Evolutionary conservation across 1,140 invertebrate genomes (phyloP).

Genomic region (Hesperophylax magnus): DNA sequence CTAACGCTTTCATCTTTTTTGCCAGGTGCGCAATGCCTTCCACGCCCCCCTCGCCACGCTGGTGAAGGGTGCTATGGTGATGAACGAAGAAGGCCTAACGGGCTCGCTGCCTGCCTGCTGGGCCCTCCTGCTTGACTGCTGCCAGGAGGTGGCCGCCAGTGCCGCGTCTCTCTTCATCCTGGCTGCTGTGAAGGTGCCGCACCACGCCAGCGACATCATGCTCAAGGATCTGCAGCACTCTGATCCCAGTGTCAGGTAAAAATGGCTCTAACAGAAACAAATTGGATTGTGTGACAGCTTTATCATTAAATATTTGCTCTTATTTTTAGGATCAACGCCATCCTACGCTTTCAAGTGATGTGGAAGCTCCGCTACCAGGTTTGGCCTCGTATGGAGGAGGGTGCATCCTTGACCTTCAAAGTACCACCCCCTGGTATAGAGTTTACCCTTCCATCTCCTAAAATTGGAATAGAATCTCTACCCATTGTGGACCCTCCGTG

Average conservation of each 20-base stretch:
- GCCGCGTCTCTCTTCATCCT: conserved; percentile 94
- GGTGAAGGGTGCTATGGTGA: conserved; percentile 92
- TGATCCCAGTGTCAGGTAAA: conserved; percentile 84
- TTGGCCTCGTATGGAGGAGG: conserved; percentile 99
- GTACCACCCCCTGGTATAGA: conserved; percentile 98
- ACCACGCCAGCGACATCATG: conserved; percentile 90
- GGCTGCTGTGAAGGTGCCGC: conserved; percentile 90
- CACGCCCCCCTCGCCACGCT: conserved; percentile 91
- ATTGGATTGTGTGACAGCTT: neutral
- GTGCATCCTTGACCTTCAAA: conserved; percentile 95
- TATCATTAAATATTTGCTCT: conserved; percentile 7
- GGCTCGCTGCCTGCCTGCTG: conserved; percentile 93
- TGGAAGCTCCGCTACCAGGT: conserved; percentile 99
- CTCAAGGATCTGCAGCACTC: conserved; percentile 87
- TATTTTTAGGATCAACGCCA: conserved; percentile 67
- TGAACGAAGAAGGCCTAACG: conserved; percentile 89
- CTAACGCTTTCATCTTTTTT: too few relatives aligned
- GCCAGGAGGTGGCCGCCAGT: conserved; percentile 82
- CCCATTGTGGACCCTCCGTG: conserved; percentile 98
- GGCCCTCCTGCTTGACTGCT: conserved; percentile 91
- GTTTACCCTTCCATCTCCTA: conserved; percentile 98
- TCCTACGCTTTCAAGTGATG: conserved; percentile 89
- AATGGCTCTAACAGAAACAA: neutral
- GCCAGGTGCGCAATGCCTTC: conserved; percentile 85
- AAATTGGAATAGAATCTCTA: conserved; percentile 95